Evolutionary conservation across 2,888 invertebrate species (phyloP).

Genomic region (Tipula helvola): DNA sequence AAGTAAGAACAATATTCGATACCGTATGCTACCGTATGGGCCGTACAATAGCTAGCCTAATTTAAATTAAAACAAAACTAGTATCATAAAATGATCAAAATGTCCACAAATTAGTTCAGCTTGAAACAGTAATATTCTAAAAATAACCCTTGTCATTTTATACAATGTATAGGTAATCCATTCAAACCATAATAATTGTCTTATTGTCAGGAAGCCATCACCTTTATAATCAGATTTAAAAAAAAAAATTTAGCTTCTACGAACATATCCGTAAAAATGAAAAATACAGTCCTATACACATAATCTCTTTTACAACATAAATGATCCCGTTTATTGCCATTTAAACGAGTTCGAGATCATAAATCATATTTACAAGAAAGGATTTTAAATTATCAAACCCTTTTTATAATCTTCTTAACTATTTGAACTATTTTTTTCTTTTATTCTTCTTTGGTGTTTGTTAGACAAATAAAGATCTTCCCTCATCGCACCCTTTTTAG

Average conservation of each 20-base stretch:
- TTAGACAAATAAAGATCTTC: not conserved
- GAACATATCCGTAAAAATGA: not conserved
- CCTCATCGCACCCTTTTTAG: not conserved
- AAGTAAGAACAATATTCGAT: too few relatives aligned
- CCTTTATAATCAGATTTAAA: not conserved
- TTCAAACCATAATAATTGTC: not conserved
- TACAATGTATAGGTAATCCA: not conserved
- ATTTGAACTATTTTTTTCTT: not conserved
- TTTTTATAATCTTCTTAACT: slow-evolving; percentile 4
- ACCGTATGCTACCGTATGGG: too few relatives aligned
- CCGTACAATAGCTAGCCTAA: not conserved
- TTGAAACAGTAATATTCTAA: not conserved
- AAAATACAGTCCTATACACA: not conserved
- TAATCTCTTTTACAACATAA: not conserved
- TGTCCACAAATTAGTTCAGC: not conserved
- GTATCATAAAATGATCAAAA: not conserved
- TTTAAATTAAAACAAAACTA: not conserved
- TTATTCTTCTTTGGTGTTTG: not conserved
- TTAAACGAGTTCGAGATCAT: not conserved
- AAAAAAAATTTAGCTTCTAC: not conserved
- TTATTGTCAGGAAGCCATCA: not conserved
- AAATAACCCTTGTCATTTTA: not conserved
- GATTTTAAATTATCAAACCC: not conserved
- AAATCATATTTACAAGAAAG: not conserved
- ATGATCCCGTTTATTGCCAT: not conserved